Evolutionary conservation across 2,888 invertebrate species (phyloP).

Genomic region (Capitulum mitella): DNA sequence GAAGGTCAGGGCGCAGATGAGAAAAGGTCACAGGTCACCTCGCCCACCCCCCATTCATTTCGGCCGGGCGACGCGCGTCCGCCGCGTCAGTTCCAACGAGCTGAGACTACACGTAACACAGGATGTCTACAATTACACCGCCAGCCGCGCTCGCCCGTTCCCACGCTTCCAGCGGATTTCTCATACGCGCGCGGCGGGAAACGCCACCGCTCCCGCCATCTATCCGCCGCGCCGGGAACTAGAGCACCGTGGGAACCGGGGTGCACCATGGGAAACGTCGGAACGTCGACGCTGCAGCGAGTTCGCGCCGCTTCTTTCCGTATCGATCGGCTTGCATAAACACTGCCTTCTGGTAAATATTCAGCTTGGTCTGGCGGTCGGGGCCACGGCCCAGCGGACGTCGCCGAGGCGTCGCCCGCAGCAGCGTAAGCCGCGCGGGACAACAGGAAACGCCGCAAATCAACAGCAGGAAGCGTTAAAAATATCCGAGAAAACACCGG

Average conservation of each 20-base stretch:
- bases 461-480: too few relatives aligned
- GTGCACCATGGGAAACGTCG: background rate
- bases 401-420: too few relatives aligned
- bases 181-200: background rate
- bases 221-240: background rate
- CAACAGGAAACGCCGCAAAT: too few relatives aligned
- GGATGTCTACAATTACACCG: constrained; percentile 12
- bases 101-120: background rate
- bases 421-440: too few relatives aligned
- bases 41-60: constrained; percentile 9
- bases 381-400: too few relatives aligned
- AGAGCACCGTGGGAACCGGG: background rate
- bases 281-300: background rate
- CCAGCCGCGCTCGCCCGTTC: constrained; percentile 1
- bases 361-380: too few relatives aligned
- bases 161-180: background rate
- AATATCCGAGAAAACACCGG: too few relatives aligned
- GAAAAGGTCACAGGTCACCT: background rate
- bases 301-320: background rate
- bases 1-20: background rate
- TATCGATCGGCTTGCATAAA: background rate
- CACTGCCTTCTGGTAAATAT: background rate
- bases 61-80: background rate
- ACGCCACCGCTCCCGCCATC: background rate
- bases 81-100: background rate